A percentile compares a stretch with the other conserved stretches of the same genome.
Evolutionary conservation across 2,113 vertebrate species (phyloP).

Genomic region (Leptodactylus fuscus): DNA sequence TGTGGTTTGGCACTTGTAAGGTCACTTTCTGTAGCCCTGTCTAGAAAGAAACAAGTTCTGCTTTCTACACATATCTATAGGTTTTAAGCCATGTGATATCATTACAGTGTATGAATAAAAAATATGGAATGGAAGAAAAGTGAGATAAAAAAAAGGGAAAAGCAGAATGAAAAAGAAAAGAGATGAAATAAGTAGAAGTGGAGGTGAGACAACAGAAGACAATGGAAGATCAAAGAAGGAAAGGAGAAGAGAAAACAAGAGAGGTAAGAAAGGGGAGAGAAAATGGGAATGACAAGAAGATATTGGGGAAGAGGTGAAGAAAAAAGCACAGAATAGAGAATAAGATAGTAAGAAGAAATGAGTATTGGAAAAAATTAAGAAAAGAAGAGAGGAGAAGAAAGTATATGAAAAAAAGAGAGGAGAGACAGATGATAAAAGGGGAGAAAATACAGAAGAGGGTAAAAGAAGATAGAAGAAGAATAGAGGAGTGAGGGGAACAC

Average conservation of each 20-base stretch:
- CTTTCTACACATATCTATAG: neutral
- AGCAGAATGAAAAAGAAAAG: neutral
- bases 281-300: too few species aligned
- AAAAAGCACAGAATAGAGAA: neutral
- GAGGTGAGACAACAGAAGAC: too few species aligned
- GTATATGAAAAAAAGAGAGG: too few species aligned
- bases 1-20: slow-evolving; percentile 6
- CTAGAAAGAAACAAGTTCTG: neutral
- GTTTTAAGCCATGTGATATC: neutral
- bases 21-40: neutral
- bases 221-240: neutral
- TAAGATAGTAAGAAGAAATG: too few species aligned
- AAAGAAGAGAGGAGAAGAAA: neutral
- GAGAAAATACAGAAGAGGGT: neutral
- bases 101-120: neutral
- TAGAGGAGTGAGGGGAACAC: neutral
- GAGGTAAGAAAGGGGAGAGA: neutral
- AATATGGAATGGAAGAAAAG: neutral
- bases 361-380: too few species aligned
- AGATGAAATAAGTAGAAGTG: too few species aligned
- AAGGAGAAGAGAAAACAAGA: neutral
- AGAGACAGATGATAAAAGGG: too few species aligned
- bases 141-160: neutral
- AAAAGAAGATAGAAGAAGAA: neutral
- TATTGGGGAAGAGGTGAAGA: neutral